phyloP scores from a whole-genome alignment of 2,797 vertebrate species.

The Sarcoramphus papa region DNA sequence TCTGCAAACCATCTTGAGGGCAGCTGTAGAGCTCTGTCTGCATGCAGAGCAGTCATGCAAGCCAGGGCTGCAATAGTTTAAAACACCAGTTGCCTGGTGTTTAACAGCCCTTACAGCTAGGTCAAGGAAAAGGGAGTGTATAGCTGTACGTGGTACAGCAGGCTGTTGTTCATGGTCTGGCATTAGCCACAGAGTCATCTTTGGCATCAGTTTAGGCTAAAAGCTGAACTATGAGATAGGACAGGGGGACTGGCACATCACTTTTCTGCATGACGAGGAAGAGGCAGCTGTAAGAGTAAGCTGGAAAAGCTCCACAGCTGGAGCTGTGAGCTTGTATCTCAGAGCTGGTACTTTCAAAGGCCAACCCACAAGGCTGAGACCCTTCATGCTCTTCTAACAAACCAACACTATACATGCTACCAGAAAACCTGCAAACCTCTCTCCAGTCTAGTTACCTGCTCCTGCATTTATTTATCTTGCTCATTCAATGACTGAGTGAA shows the following conservation, averaged over 20 bases:
- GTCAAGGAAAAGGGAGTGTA: not conserved
- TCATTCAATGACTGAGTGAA: not conserved
- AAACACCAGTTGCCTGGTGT: not conserved
- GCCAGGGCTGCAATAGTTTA: not conserved
- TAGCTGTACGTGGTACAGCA: too few relatives aligned
- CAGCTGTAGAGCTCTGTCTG: not conserved
- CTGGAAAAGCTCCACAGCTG: not conserved
- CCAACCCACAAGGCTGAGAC: not conserved
- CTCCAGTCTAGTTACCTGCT: not conserved
- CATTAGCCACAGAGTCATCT: not conserved
- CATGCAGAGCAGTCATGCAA: not conserved
- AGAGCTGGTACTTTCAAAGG: not conserved
- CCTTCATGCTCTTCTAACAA: not conserved
- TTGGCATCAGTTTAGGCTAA: not conserved
- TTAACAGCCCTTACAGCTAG: not conserved
- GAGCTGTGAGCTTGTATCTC: not conserved
- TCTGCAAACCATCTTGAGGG: not conserved
- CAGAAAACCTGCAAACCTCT: not conserved
- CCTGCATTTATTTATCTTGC: not conserved
- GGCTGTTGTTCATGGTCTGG: not conserved
- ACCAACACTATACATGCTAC: accelerated
- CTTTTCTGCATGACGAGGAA: not conserved
- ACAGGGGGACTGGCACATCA: not conserved
- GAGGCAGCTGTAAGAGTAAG: not conserved
- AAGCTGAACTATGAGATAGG: not conserved